A percentile compares a stretch with the other conserved stretches of the same genome.
Conservation (phyloP, 2,888 invertebrate species). For the Tortrix viridana region DNA sequence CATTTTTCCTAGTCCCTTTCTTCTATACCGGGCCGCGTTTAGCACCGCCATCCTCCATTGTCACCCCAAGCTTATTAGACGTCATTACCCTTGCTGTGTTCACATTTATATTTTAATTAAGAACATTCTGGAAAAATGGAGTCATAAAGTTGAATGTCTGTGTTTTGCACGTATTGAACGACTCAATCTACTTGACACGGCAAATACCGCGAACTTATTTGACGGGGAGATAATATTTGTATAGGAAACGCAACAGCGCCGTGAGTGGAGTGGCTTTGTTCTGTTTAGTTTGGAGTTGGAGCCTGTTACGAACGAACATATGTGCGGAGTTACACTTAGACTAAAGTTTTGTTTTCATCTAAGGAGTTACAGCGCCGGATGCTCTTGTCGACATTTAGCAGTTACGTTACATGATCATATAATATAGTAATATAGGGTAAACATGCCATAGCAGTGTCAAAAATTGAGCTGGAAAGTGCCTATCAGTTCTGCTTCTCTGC, state of each 20-base stretch:
- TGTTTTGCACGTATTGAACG: constrained; percentile 38
- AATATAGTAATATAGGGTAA: no score
- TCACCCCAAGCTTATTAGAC: constrained; percentile 59
- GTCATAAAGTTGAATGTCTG: constrained; percentile 34
- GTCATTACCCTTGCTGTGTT: constrained; percentile 56
- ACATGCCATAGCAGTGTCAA: no score
- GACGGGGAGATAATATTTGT: constrained; percentile 54
- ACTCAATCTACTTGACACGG: constrained; percentile 41
- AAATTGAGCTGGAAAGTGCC: no score
- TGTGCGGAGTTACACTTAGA: not conserved
- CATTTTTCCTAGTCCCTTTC: constrained; percentile 53
- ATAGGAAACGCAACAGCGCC: constrained; percentile 41
- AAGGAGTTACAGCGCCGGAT: no score
- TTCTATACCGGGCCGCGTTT: constrained; percentile 49
- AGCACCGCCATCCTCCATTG: constrained; percentile 47
- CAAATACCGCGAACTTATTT: constrained; percentile 55
- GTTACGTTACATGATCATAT: no score
- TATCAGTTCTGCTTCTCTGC: no score
- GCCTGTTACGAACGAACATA: constrained; percentile 24
- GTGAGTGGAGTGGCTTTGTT: constrained; percentile 32
- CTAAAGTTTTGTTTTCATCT: no score
- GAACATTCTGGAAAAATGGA: constrained; percentile 45
- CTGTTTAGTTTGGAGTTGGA: constrained; percentile 29
- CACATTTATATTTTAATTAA: constrained; percentile 53
- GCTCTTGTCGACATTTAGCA: no score